These are phyloP conservation scores for Tenthredo livida DNA, from an alignment of 2,888 invertebrate species.

Conservation along the genomic window DNA sequence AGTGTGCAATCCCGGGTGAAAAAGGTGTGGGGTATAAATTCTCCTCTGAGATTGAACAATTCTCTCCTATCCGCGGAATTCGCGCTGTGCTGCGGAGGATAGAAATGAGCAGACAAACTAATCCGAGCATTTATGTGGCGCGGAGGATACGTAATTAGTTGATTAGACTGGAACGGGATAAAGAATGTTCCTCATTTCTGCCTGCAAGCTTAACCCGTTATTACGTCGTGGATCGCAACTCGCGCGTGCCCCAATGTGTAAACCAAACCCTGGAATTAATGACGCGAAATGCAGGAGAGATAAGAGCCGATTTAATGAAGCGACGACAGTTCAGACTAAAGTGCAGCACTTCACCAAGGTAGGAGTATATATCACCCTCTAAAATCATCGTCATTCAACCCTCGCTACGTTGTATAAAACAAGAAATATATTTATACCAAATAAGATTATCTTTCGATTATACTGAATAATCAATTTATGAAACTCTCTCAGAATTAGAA, in stretches of 20 bases:
- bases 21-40: conserved; percentile 11
- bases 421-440: background rate
- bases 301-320: conserved; percentile 43
- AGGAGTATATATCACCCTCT: background rate
- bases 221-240: background rate
- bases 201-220: background rate
- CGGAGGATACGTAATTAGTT: conserved; percentile 21
- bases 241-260: background rate
- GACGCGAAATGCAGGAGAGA: conserved; percentile 38
- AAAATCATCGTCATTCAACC: background rate
- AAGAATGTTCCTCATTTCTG: conserved; percentile 28
- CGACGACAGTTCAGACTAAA: background rate
- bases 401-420: background rate
- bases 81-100: background rate
- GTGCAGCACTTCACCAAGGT: conserved; percentile 7
- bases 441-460: background rate
- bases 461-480: background rate
- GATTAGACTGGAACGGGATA: background rate
- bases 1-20: background rate
- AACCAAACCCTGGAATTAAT: conserved; percentile 32
- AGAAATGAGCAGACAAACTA: conserved; percentile 26
- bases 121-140: background rate
- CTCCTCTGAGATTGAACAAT: conserved; percentile 11
- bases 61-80: background rate
- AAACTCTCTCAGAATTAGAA: background rate